Evolutionary conservation across 2,888 invertebrate species (phyloP), one percentile per base, ranked within the genome.

Genomic region (Furcula furcula): DNA sequence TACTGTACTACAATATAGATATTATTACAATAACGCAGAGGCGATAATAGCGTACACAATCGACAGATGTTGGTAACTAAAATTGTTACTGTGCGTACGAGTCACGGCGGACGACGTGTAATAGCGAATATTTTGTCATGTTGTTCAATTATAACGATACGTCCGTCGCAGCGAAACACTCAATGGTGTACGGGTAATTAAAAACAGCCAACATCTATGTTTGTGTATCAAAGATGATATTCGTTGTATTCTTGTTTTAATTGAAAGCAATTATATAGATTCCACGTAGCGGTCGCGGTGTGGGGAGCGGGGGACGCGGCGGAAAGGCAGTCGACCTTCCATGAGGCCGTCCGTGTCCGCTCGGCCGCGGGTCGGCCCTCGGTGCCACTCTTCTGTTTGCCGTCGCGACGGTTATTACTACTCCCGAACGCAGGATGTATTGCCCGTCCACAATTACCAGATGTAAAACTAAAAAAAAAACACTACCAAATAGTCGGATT

Each of bases 221-320:
- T 52, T 55, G 46, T 54, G 55, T 61, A 54, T 58, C 58, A 60
- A 65, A 68, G 68, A 71, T 68, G 64, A 61, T 67, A 65, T 67
- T 71, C 65, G 56, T 40, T 66, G 62, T 75, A 71, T 77, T 74
- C 74, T 80, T 70, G 71, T 81, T 84, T 77, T 84, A 83, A 84
- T 84, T 85, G 80, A 76, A 75, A 74, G 74, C 80, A 83, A 86
- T 84, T 86, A 85, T 73, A 82, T 80, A 76, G 85, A 84, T 89
- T 84, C 83, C 83, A 80, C 84, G 79, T 80, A 81, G 84, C 81
- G 78, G 76, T 77, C 62, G 65, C 55, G 54, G 61, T 65, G 46
- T 40, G 52, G 53, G 35, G 58, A 32, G 54, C 37, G 49, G 48
- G 46, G 40, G 50, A 48, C 29, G 52, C 44, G 55, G 60, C 59